phyloP scores from a whole-genome alignment of 2,888 invertebrate genomes.

The Oscheius myriophilus region DNA sequence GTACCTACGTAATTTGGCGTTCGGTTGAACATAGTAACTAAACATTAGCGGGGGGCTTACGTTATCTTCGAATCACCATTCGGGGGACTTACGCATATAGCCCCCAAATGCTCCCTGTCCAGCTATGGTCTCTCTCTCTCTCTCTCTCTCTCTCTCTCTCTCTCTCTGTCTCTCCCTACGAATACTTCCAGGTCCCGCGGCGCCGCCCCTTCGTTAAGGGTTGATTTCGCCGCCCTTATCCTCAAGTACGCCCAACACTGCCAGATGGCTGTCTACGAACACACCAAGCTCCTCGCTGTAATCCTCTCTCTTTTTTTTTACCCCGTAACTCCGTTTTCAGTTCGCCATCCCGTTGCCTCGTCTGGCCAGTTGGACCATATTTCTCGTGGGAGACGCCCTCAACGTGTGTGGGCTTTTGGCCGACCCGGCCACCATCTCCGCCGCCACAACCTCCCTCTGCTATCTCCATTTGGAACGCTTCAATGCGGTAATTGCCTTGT shows the following conservation, averaged over 20 bases:
- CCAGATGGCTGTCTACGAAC: conserved; percentile 48
- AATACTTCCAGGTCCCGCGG: conserved; percentile 33
- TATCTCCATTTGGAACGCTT: conserved; percentile 23
- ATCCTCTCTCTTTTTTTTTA: not conserved
- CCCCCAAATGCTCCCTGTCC: too few relatives aligned
- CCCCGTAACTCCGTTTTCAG: not conserved
- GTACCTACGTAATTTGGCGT: too few relatives aligned
- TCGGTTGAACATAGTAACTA: not conserved
- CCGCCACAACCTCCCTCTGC: conserved; percentile 13
- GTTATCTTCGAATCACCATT: too few relatives aligned
- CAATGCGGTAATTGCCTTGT: conserved; percentile 20
- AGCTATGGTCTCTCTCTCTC: too few relatives aligned
- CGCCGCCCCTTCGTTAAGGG: conserved; percentile 44
- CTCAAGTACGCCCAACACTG: conserved; percentile 44
- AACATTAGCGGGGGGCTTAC: too few relatives aligned
- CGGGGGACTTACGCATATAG: too few relatives aligned
- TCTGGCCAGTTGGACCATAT: conserved; percentile 25
- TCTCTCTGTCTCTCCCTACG: too few relatives aligned
- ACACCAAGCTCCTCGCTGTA: conserved; percentile 40
- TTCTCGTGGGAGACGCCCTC: conserved; percentile 26
- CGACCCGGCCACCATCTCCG: conserved; percentile 18
- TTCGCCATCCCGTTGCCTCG: conserved; percentile 21
- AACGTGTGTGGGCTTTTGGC: conserved; percentile 26
- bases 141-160: too few relatives aligned
- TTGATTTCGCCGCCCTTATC: conserved; percentile 50